Base-by-base conservation (phyloP, 1,140 invertebrate species). In the Lepidurus apus region DNA sequence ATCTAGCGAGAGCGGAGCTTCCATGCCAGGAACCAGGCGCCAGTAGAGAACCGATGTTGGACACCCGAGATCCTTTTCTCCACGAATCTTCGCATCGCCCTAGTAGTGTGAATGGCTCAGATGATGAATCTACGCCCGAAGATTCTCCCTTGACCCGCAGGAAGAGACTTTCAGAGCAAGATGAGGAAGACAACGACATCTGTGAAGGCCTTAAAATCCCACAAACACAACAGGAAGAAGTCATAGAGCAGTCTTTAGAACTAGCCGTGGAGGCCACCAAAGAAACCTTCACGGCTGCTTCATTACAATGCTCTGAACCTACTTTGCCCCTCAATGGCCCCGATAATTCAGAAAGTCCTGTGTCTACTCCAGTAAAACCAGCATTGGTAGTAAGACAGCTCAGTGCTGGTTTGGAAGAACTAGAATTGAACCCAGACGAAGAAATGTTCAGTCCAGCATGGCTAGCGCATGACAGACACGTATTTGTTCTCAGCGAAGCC, bases 401-500 rank as follows among this genome's bases (percentile, higher is more conserved):
- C 21, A 65, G 53, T 17, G 53, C 53, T n/a, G 53, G 53, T 9
- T 65, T 65, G 21, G 53, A 65, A 65, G 53, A 65, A 65, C 21
- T 65, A 4, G 53, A 65, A 17, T 17, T 65, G 21, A 65, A 65
- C 21, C 53, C 53, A 21, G 53, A 65, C 13, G 53, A 65, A 65
- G 53, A 65, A 65, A 65, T 65, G 53, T 65, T 65, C 13, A 65
- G 53, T 4, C 8, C 53, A 65, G 53, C 17, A 65, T 42, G 43
- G 74, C n/a, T 74, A 8, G 88, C 90, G 2, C 92, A 95, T 81
- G 91, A 91, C 76, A 96, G 96, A 84, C 96, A 98, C 87, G 89
- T 98, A 47, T 98, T 98, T 86, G 93, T 98, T 81, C 85, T 98
- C 8, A 98, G 95, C 86, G 92, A 95, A 83, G 93, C 96, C 21